Evolutionary conservation across 1,140 invertebrate genomes (phyloP).

Genomic region (Mylabris phalerata): DNA sequence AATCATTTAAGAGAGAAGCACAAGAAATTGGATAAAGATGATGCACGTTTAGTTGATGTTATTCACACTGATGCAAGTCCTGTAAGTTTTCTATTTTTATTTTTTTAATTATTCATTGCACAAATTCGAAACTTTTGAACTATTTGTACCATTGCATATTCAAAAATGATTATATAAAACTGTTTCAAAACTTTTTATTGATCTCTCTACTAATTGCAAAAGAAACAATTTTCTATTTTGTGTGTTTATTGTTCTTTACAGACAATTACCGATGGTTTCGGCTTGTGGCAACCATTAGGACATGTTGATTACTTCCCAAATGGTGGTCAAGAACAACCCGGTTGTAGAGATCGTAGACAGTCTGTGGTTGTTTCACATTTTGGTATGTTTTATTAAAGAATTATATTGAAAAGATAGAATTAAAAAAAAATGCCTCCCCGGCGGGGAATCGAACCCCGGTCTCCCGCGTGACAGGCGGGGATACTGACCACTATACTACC

Average conservation of each 20-base stretch:
- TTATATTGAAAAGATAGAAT: not conserved
- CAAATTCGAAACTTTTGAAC: no score
- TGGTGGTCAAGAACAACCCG: constrained; percentile 64
- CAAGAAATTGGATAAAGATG: constrained; percentile 67
- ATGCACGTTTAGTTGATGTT: constrained; percentile 78
- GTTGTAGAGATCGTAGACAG: constrained; percentile 47
- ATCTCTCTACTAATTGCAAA: no score
- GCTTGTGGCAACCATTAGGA: constrained; percentile 41
- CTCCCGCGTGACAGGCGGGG: constrained; percentile 40
- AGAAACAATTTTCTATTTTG: not conserved
- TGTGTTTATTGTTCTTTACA: not conserved
- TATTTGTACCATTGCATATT: no score
- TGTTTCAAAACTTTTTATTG: no score
- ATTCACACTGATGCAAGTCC: constrained; percentile 77
- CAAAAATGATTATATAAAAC: no score
- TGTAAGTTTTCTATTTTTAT: constrained; percentile 23
- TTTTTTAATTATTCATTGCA: not conserved
- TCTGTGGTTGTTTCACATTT: constrained; percentile 39
- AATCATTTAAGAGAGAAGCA: constrained; percentile 44
- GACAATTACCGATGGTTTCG: constrained; percentile 39
- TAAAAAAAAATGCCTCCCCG: constrained; percentile 27
- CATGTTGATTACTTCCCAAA: constrained; percentile 71
- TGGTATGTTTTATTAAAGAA: constrained; percentile 23
- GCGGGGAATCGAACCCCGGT: constrained; percentile 41
- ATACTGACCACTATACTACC: constrained; percentile 40